Base-by-base conservation (phyloP, 2,113 vertebrate species). In the Saimiri boliviensis region DNA sequence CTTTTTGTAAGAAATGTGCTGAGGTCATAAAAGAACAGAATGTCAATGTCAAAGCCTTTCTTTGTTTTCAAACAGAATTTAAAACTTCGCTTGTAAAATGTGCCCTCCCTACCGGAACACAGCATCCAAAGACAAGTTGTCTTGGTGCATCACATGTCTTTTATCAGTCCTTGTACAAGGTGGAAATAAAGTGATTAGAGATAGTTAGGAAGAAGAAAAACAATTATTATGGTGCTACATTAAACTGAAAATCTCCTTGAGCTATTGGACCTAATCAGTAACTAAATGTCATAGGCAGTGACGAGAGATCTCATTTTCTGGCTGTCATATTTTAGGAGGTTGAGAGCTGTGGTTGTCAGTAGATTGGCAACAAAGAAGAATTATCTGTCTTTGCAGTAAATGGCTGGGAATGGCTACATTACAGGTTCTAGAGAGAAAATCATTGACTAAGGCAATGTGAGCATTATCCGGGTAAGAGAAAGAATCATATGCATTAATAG, bases 241-340 rank as follows among this genome's bases (percentile, higher is more conserved):
- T 97, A 94, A 98, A 98, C 25, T 97, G 97, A 98, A 98, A 98
- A 98, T 97, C 84, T 98, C 81, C 89, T 85, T 0, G 95, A 99
- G 95, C 97, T 98, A 98, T 91, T 98, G 97, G 98, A 98, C 95
- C 96, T 97, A 97, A 98, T 98, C 97, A 98, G 97, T 97, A 98
- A 98, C 92, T 98, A 98, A 99, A 98, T 97, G 97, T 96, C 97
- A 98, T 49, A 97, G 94, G 92, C 91, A 97, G 93, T 97, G 98
- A 98, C 97, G 93, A 98, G 90, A 98, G 89, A 97, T 97, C 97
- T 98, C 93, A 98, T 99, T 99, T 98, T 98, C 98, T 98, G 97
- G 97, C 97, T 98, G 98, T 98, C 95, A 47, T 96, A 89, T 97
- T 98, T 98, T 94, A 98, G 97, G 98, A 97, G 94, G 71, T 63